A percentile compares a stretch with the other conserved stretches of the same genome.
phyloP scores from a whole-genome alignment of 2,113 vertebrate species.

The Ia io region DNA sequence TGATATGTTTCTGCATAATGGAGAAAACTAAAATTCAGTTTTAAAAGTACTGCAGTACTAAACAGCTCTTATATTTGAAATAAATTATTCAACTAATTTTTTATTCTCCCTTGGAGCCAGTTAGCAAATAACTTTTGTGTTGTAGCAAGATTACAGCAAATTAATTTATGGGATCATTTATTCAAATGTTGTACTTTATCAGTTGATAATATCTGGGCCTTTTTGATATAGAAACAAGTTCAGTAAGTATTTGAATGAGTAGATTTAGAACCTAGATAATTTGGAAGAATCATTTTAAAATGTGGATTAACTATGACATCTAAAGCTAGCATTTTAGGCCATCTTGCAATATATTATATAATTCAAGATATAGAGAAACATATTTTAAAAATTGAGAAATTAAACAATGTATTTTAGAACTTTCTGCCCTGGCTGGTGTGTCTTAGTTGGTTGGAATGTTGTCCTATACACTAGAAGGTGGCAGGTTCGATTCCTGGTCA shows the following conservation, averaged over 20 bases:
- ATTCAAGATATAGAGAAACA: constrained; percentile 15
- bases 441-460: neutral
- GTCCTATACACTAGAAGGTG: neutral
- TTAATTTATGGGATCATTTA: constrained; percentile 61
- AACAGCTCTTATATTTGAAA: constrained; percentile 52
- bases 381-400: constrained; percentile 45
- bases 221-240: constrained; percentile 37
- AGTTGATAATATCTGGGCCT: constrained; percentile 42
- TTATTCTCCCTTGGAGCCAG: constrained; percentile 47
- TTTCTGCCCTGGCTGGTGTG: neutral
- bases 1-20: constrained; percentile 58
- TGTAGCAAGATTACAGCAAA: constrained; percentile 51
- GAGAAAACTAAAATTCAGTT: constrained; percentile 64
- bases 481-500: neutral
- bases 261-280: constrained; percentile 49
- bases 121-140: constrained; percentile 58
- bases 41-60: constrained; percentile 34
- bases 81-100: constrained; percentile 57
- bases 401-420: constrained; percentile 13
- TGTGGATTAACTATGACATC: constrained; percentile 32
- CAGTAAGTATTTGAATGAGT: constrained; percentile 56
- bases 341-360: constrained; percentile 22
- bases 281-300: constrained; percentile 50
- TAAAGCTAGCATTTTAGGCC: constrained; percentile 3
- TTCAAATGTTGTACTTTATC: constrained; percentile 53